Base-by-base conservation (phyloP, 2,113 vertebrate species). In the Spheniscus mendiculus region DNA sequence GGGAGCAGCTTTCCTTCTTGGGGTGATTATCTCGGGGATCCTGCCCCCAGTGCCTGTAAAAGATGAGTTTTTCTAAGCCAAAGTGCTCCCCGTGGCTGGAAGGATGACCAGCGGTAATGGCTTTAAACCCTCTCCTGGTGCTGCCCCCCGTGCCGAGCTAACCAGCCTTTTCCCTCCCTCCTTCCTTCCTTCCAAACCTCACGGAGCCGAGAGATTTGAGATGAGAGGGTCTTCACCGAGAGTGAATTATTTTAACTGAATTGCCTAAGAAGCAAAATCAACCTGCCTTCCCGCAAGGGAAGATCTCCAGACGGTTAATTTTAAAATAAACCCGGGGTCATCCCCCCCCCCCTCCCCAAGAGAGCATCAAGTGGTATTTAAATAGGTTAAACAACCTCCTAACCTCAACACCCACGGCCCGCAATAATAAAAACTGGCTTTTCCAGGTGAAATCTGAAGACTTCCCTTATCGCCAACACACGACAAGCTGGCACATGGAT, bases 401-500 rank as follows among this genome's bases (percentile, higher is more conserved):
- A 25, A 23, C 21, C 58, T 42, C 50, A 25, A 47, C 25, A 17
- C 30, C 38, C 44, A 4, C 34, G 10, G 26, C 47, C 62, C 53
- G 55, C 32, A 58, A 19, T 15, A 59, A 55, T 5, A 32, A 49
- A 44, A 94, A 34, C 4, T 2, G 21, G 7, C 52, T 90, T 72
- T 44, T 21, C 76, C 65, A n/a, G 81, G 70, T 62, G 65, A 40
- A 56, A 50, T 40, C 45, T 34, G 17, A 50, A 82, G 40, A 21
- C 56, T 32, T 19, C 55, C 18, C 32, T 11, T 26, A 4, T 32
- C 5, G 30, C 13, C 11, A 63, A 21, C 23, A 19, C 52, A 32
- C 1, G 5, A 9, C 18, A 26, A 34, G 19, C 36, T 56, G 61
- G 62, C 55, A 26, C 11, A 0, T 1, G 30, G 55, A 4, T 21